Evolutionary conservation across 2,888 invertebrate species (phyloP), one percentile per base, ranked within the genome.

Genomic region (Himalopsyche tibetana): DNA sequence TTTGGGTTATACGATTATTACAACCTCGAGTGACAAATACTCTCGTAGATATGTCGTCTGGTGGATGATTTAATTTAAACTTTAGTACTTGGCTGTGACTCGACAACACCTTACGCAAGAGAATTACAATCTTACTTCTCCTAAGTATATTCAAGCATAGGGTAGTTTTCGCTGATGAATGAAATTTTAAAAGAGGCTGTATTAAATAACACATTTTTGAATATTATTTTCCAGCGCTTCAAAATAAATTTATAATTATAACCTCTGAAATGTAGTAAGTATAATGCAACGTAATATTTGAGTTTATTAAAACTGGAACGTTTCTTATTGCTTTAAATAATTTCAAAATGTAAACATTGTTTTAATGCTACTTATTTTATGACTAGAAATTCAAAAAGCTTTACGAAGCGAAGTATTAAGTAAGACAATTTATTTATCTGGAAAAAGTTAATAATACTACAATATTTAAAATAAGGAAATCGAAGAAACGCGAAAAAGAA

Each of bases 61-160:
- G 28, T 19, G 83, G 80, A 83, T 86, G 83, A 86, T 86, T 86
- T 86, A 86, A 86, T 86, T 86, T 84, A 86, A 86, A 86, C 81
- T 86, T 86, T 56, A 36, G 82, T 55, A 82, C 82, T 82, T 82
- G 55, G 28, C 40, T 55, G 55, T 17, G 55, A 82, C 55, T 82
- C 38, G 82, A 82, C 82, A 82, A 56, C 82, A 82, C 82, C 82
- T 82, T 55, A 82, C 82, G 82, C 82, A 82, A 56, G 36, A 56
- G 45, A 80, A 63, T 63, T 63, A 63, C 63, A 63, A 63, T 63
- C 63, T 63, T 63, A 28, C 63, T 63, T 11, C 11, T 63, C 63
- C 28, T 63, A 63, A 63, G 63, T 63, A 63, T 63, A 63, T 63
- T 19, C 63, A 19, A 63, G 63, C 63, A 63, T 63, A 63, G 63